A percentile compares a stretch with the other conserved stretches of the same genome.
Conservation (phyloP, 30 jellyfish, hydroid and myxozoan genomes). For the Morbakka virulenta region DNA sequence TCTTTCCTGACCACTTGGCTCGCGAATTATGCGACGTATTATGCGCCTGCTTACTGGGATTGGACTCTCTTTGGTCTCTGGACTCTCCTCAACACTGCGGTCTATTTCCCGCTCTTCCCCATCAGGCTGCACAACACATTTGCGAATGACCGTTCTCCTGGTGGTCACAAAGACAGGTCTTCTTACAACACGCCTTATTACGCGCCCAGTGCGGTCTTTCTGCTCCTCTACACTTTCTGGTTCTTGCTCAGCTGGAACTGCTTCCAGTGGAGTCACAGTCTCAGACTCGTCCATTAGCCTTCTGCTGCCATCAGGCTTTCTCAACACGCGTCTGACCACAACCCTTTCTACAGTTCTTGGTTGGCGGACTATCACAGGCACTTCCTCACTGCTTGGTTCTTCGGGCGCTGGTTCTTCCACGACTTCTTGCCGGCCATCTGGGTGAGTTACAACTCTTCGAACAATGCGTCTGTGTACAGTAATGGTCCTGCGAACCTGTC, state of each 20-base stretch:
- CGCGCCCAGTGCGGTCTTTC: constrained; percentile 58
- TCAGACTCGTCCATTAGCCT: constrained; percentile 73
- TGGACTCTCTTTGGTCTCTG: constrained; percentile 40
- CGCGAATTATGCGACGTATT: constrained; percentile 50
- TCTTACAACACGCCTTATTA: constrained; percentile 43
- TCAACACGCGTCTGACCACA: constrained; percentile 62
- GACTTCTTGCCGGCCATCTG: constrained; percentile 78
- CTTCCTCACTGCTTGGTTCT: constrained; percentile 44
- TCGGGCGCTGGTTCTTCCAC: constrained; percentile 78
- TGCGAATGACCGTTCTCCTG: constrained; percentile 48
- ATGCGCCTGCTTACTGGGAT: constrained; percentile 35
- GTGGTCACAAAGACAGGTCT: constrained; percentile 60
- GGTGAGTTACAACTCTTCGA: constrained; percentile 66
- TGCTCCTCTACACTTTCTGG: constrained; percentile 58
- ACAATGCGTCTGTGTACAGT: constrained; percentile 69
- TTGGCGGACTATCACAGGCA: constrained; percentile 9
- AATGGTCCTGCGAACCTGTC: constrained; percentile 42
- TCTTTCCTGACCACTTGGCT: constrained; percentile 62
- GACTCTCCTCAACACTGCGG: constrained; percentile 62
- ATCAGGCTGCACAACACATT: constrained; percentile 64
- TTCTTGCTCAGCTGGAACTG: constrained; percentile 54
- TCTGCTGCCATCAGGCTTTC: constrained; percentile 77
- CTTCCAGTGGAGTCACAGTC: constrained; percentile 69
- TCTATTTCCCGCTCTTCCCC: constrained; percentile 74
- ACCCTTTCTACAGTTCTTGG: constrained; percentile 78